These are phyloP conservation scores for Hyles vespertilio DNA, from an alignment of 1,140 invertebrate genomes.

Conservation along the genomic window DNA sequence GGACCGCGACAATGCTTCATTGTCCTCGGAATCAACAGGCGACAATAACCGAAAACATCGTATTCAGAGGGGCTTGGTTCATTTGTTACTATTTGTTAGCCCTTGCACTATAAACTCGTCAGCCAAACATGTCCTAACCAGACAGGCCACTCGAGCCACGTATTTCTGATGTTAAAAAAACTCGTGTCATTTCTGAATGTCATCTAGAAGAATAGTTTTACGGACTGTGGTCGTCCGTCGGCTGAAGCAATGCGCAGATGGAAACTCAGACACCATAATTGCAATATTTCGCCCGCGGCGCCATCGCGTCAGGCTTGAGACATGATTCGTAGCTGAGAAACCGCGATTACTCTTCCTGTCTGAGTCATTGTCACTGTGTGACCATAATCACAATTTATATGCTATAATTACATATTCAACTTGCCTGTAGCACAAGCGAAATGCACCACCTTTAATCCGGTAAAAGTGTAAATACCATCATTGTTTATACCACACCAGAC, in stretches of 20 bases:
- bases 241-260: conserved; percentile 1
- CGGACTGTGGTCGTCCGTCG: background rate
- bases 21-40: conserved; percentile 17
- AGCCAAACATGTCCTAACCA: too few species aligned
- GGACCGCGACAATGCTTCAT: conserved; percentile 22
- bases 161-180: too few species aligned
- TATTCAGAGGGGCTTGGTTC: conserved; percentile 8
- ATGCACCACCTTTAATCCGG: too few species aligned
- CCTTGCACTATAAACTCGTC: too few species aligned
- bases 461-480: too few species aligned
- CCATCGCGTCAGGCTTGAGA: conserved; percentile 18
- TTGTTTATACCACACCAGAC: too few species aligned
- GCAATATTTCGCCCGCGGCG: conserved; percentile 27
- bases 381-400: conserved; percentile 1
- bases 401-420: too few species aligned
- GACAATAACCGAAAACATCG: conserved; percentile 14
- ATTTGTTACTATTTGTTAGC: conserved; percentile 9
- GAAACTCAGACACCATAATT: conserved; percentile 16
- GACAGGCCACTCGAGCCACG: too few species aligned
- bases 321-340: conserved; percentile 33
- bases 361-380: conserved; percentile 20
- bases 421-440: too few species aligned
- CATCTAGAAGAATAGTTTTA: background rate
- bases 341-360: conserved; percentile 28
- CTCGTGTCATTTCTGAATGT: background rate